Evolutionary conservation across 2,888 invertebrate genomes (phyloP), one percentile per base, ranked within the genome.

Genomic region (Agonum fuliginosum): DNA sequence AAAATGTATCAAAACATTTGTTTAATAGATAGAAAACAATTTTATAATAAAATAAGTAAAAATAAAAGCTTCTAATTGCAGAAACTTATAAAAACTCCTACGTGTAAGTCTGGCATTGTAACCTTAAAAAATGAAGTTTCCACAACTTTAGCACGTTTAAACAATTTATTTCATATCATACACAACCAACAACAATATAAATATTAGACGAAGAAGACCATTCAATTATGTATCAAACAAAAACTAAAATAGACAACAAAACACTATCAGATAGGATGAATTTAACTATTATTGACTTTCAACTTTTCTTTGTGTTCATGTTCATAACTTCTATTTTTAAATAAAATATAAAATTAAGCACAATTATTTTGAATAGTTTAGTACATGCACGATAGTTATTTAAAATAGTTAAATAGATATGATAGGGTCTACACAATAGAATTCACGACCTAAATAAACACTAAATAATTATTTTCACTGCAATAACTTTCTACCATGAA

Each of bases 361-460:
- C 10, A 58, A 58, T 58, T 58, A 6, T 24, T 24, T 24, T 20
- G 19, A 10, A 43, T 19, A 17, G 6, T 22, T n/a, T 22, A 43
- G 43, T 43, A n/a, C n/a, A n/a, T n/a, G n/a, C n/a, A n/a, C n/a
- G n/a, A n/a, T n/a, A 58, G n/a, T 37, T 46, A 58, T 72, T 72
- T 58, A 62, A 58, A 65, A 67, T 67, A 48, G 67, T 75, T 75
- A 75, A 75, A 75, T 67, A 27, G 27, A 41, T 51, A 46, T 37
- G 19, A 27, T 71, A 71, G 65, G 2, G 46, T 70, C 24, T 22
- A 65, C 65, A 70, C 69, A 70, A 77, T 58, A 70, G 69, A 41
- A 46, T 54, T 37, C 77, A 77, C 77, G 77, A 77, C 77, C 77
- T 77, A 77, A 69, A 77, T 77, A 70, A 77, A 77, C 77, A 77